Evolutionary conservation across 2,888 invertebrate genomes (phyloP).

Genomic region (Sphinx pinastri): DNA sequence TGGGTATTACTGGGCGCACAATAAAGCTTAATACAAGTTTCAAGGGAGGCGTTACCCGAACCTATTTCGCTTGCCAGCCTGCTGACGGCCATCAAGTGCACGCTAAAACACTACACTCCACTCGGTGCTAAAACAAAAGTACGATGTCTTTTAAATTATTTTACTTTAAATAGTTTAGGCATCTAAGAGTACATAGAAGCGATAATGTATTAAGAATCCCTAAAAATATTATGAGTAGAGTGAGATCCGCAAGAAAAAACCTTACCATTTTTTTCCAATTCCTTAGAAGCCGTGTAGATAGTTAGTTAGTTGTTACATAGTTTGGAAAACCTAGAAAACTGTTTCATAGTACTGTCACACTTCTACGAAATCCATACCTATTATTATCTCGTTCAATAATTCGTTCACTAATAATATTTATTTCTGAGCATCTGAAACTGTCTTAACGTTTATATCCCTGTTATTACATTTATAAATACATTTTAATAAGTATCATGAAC

Average conservation of each 20-base stretch:
- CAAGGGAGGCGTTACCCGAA: conserved; percentile 33
- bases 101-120: not conserved
- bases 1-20: conserved; percentile 43
- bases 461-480: conserved; percentile 9
- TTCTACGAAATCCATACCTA: not conserved
- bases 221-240: too few relatives aligned
- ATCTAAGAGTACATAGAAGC: too few relatives aligned
- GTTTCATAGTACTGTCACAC: too few relatives aligned
- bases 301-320: too few relatives aligned
- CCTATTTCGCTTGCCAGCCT: conserved; percentile 35
- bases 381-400: too few relatives aligned
- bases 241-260: too few relatives aligned
- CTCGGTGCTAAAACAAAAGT: not conserved
- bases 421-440: too few relatives aligned
- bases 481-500: conserved; percentile 20
- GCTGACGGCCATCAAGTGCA: conserved; percentile 33
- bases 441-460: not conserved
- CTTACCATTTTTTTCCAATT: too few relatives aligned
- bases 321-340: too few relatives aligned
- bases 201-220: too few relatives aligned
- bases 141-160: not conserved
- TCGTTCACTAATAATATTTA: too few relatives aligned
- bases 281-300: too few relatives aligned
- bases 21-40: conserved; percentile 41
- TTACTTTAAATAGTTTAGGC: not conserved